phyloP scores from a whole-genome alignment of 2,113 vertebrate species.

The Serilophus lunatus region DNA sequence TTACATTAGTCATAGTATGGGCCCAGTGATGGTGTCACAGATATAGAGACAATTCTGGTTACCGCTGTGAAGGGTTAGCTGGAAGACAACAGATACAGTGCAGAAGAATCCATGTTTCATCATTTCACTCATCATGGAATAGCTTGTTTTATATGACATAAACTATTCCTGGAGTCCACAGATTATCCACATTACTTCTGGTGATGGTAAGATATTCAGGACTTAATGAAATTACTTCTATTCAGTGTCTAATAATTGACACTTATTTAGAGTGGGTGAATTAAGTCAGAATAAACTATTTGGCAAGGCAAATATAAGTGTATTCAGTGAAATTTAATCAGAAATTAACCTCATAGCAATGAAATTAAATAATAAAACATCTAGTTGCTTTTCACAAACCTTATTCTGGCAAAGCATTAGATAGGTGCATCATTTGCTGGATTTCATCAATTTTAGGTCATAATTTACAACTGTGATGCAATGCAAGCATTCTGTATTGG shows the following conservation, averaged over 20 bases:
- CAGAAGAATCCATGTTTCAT: not conserved
- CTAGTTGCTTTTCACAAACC: not conserved
- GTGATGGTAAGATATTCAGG: not conserved
- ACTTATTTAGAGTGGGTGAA: not conserved
- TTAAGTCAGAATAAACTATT: not conserved
- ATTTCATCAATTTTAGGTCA: not conserved
- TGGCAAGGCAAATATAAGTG: not conserved
- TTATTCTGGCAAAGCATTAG: not conserved
- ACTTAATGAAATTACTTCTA: not conserved
- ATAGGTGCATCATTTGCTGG: not conserved
- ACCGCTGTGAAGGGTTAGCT: not conserved
- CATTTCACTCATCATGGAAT: not conserved
- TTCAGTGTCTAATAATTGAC: conserved; percentile 13
- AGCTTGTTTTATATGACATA: not conserved
- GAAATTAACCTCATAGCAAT: not conserved
- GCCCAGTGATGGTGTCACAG: not conserved
- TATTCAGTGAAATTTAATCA: not conserved
- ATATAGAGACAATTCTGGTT: not conserved
- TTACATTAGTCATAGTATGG: not conserved
- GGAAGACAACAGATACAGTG: not conserved
- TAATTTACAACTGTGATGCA: not conserved
- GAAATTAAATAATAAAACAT: not conserved
- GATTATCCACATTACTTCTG: not conserved
- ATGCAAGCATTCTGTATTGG: not conserved
- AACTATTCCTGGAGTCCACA: not conserved